A percentile compares a stretch with the other conserved stretches of the same genome.
Evolutionary conservation across 2,113 vertebrate species (phyloP).

Genomic region (Halichoeres trimaculatus): DNA sequence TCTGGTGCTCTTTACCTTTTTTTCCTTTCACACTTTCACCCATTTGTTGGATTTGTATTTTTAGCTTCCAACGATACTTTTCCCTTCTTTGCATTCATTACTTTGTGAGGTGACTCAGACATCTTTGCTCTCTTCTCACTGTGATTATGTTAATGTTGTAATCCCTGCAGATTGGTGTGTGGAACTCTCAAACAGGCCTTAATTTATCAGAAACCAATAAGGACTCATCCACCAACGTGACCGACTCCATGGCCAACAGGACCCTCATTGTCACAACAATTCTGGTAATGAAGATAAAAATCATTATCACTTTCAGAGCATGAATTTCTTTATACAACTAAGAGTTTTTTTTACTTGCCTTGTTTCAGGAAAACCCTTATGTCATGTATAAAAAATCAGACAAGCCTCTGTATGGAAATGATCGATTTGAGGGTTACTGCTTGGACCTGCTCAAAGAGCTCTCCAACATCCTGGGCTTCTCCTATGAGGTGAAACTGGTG

Average conservation of each 20-base stretch:
- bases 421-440: conserved; percentile 98
- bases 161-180: conserved; percentile 90
- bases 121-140: neutral
- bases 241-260: conserved; percentile 93
- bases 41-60: conserved; percentile 16
- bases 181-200: conserved; percentile 97
- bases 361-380: conserved; percentile 93
- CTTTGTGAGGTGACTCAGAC: neutral
- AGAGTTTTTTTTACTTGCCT: neutral
- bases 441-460: conserved; percentile 96
- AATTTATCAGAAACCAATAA: conserved; percentile 92
- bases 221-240: conserved; percentile 89
- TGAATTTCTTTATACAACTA: neutral
- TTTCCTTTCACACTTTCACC: neutral
- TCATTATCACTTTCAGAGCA: neutral
- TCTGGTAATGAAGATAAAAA: conserved; percentile 75
- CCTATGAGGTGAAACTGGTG: conserved; percentile 96
- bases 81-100: conserved; percentile 18
- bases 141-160: conserved; percentile 20
- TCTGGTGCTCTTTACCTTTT: neutral
- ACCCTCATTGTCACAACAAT: conserved; percentile 97
- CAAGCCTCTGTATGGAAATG: conserved; percentile 96
- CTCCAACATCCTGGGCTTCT: conserved; percentile 95
- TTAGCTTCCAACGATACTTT: conserved; percentile 3
- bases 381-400: conserved; percentile 99